phyloP scores from a whole-genome alignment of 2,888 invertebrate species.

The Drosophila emarginata region DNA sequence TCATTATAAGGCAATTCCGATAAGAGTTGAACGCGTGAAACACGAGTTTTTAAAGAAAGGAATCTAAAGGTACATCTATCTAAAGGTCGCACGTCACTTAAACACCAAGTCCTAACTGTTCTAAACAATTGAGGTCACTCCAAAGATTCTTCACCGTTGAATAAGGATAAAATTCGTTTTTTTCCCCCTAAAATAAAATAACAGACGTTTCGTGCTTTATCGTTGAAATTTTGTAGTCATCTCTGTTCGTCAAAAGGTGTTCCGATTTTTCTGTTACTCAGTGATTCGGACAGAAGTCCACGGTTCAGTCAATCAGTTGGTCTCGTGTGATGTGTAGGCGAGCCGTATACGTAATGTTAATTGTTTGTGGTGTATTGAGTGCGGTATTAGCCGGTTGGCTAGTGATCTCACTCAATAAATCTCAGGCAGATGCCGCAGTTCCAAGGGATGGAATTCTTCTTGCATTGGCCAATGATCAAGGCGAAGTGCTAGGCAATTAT shows the following conservation, averaged over 20 bases:
- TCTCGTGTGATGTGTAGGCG: conserved; percentile 52
- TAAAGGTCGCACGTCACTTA: too few relatives aligned
- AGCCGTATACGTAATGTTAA: conserved; percentile 63
- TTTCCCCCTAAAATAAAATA: neutral
- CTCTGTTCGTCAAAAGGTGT: neutral
- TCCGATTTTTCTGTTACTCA: neutral
- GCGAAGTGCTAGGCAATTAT: conserved; percentile 71
- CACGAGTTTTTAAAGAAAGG: neutral
- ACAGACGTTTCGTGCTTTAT: neutral
- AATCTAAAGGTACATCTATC: neutral
- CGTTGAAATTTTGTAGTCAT: neutral
- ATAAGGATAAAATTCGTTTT: too few relatives aligned
- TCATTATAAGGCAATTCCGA: neutral
- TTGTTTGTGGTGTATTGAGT: conserved; percentile 45
- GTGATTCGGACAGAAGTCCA: neutral
- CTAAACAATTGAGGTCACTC: neutral
- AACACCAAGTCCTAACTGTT: neutral
- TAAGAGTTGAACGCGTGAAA: conserved; percentile 1
- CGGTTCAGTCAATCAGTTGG: conserved; percentile 11
- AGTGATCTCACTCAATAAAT: conserved; percentile 36
- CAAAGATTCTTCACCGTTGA: neutral
- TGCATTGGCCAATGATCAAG: conserved; percentile 65
- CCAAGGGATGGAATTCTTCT: conserved; percentile 41
- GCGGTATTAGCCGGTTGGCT: conserved; percentile 40
- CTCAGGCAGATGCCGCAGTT: conserved; percentile 21